Conservation (phyloP, 2,888 invertebrate genomes). For the Aleiodes leptofemur region DNA sequence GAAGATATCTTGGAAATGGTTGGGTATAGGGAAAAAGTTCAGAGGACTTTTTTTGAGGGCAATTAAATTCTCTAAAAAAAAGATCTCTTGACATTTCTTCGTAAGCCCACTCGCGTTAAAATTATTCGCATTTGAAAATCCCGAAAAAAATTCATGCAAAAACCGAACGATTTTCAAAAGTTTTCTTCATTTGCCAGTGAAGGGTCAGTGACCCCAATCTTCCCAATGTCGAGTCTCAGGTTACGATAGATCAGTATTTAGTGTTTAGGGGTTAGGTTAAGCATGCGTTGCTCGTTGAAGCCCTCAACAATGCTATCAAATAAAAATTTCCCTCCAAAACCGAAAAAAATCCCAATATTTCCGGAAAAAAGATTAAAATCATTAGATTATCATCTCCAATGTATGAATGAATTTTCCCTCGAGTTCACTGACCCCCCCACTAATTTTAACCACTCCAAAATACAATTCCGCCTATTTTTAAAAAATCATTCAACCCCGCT, state of each 20-base stretch:
- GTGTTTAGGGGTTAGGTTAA: background rate
- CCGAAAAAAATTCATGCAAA: no score
- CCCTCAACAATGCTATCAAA: background rate
- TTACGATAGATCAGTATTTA: conserved; percentile 20
- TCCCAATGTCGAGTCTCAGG: background rate
- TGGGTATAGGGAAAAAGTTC: no score
- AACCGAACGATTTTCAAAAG: no score
- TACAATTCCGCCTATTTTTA: no score
- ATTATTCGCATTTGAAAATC: no score
- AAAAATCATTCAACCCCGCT: background rate
- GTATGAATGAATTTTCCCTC: background rate
- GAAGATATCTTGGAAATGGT: no score
- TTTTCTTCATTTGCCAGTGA: background rate
- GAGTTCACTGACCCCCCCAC: background rate
- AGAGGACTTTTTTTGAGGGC: no score
- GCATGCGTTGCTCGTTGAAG: background rate
- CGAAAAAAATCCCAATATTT: background rate
- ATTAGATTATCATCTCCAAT: background rate
- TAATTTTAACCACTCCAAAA: background rate
- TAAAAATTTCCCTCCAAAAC: no score
- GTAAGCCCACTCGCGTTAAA: no score
- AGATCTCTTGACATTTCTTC: no score
- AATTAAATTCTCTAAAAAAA: no score
- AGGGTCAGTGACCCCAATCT: conserved; percentile 23
- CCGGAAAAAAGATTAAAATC: background rate